phyloP scores from a whole-genome alignment of 2,113 vertebrate species.

The Epinephelus lanceolatus region DNA sequence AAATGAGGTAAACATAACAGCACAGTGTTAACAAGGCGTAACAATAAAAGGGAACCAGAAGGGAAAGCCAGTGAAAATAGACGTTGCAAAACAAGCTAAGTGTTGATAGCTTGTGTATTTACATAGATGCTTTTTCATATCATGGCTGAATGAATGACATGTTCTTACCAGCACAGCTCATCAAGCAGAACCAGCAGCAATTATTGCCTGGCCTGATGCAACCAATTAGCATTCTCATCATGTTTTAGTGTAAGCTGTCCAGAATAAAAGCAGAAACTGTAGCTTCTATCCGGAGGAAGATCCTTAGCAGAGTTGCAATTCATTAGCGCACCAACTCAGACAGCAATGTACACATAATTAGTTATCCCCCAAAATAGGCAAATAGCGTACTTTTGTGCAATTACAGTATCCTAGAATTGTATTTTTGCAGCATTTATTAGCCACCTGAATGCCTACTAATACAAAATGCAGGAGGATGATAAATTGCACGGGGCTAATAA shows the following conservation, averaged over 20 bases:
- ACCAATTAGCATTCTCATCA: constrained; percentile 49
- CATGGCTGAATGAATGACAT: constrained; percentile 38
- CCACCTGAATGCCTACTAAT: constrained; percentile 34
- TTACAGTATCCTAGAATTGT: constrained; percentile 15
- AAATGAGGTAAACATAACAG: constrained; percentile 15
- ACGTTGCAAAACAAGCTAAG: constrained; percentile 6
- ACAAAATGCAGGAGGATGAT: constrained; percentile 31
- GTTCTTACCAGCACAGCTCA: constrained; percentile 31
- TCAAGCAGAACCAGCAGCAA: constrained; percentile 39
- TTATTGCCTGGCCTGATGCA: constrained; percentile 26
- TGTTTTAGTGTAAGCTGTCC: constrained; percentile 29
- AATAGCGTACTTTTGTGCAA: constrained; percentile 45
- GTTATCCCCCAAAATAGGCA: constrained; percentile 29
- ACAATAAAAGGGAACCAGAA: background rate
- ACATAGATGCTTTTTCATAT: background rate
- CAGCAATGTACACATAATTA: constrained; percentile 27
- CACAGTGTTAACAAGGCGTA: background rate
- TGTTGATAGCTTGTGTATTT: constrained; percentile 9
- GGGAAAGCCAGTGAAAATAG: background rate
- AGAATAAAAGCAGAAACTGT: constrained; percentile 17
- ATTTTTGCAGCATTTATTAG: constrained; percentile 29
- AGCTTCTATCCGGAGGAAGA: constrained; percentile 12
- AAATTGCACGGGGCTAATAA: constrained; percentile 42
- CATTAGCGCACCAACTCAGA: constrained; percentile 35
- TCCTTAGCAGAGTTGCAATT: constrained; percentile 20